Conservation (phyloP, 2,797 vertebrate species). For the Urophycis tenuis region DNA sequence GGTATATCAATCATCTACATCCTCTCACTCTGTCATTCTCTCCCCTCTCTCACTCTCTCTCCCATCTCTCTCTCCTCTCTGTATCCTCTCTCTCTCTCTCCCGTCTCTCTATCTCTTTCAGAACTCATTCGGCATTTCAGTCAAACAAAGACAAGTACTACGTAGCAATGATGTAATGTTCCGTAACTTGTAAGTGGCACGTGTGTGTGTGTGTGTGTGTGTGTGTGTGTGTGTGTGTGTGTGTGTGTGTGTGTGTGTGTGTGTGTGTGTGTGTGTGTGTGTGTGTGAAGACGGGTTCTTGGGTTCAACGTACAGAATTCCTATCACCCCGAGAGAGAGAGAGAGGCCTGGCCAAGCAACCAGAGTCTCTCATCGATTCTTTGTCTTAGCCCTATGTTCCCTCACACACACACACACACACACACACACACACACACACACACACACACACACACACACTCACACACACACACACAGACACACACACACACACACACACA, state of each 20-base stretch:
- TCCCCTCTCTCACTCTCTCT: not conserved
- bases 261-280: not conserved
- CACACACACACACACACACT: no score
- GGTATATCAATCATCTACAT: not conserved
- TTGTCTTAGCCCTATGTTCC: not conserved
- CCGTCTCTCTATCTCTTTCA: not conserved
- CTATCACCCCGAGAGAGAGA: not conserved
- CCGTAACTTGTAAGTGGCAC: not conserved
- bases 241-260: no score
- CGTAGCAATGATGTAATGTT: not conserved
- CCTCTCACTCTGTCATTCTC: not conserved
- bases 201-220: not conserved
- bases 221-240: not conserved
- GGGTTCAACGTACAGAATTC: not conserved
- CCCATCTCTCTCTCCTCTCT: not conserved
- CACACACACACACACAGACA: not conserved
- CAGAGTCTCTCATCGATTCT: not conserved
- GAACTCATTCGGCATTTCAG: not conserved
- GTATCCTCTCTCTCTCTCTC: not conserved
- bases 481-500: not conserved
- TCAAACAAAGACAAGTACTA: not conserved
- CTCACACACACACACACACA: no score
- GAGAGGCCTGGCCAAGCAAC: no score
- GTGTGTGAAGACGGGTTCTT: not conserved
- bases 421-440: no score